Evolutionary conservation across 2,888 invertebrate genomes (phyloP), one percentile per base, ranked within the genome.

Genomic region (Aporophyla nigra): DNA sequence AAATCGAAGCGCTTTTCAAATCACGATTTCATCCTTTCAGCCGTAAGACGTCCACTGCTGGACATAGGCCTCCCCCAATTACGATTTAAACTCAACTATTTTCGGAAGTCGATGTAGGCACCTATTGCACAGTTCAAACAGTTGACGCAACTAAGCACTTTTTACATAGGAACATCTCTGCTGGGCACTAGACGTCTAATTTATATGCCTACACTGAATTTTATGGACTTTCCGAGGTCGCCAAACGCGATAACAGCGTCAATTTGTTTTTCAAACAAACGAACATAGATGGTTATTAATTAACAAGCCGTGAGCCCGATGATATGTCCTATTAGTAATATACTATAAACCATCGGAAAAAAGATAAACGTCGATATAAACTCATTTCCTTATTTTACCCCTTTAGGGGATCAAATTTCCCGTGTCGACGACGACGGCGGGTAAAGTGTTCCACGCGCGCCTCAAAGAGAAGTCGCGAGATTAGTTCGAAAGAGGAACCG

Each of bases 141-240:
- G 40, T 49, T 56, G 33, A 56, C 33, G 49, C n/a, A 12, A 19
- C 19, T 46, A 59, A 59, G 40, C 33, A 51, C 40, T 49, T 43
- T 10, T 81, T 51, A 82, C 65, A 51, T 63, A 70, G 56, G 61
- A 54, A 75, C 12, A 54, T 67, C 16, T 59, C 9, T 62, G 51
- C 19, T 71, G 53, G 49, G n/a, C 21, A 61, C 62, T 78, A 73
- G 78, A 71, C 63, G 71, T 54, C 58, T 78, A 80, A 81, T 81
- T 83, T 82, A 81, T 78, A 73, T 69, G 76, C 54, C 68, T 59
- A 68, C 56, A 62, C 43, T 58, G 69, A 79, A 80, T 82, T 89
- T 88, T 89, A 89, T 87, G 86, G 81, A 74, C 78, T 80, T 82
- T 82, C 78, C 80, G 80, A 84, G 84, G 82, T 78, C 78, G 78